Conservation (phyloP, 2,888 invertebrate genomes). For the Campoplex capitator region DNA sequence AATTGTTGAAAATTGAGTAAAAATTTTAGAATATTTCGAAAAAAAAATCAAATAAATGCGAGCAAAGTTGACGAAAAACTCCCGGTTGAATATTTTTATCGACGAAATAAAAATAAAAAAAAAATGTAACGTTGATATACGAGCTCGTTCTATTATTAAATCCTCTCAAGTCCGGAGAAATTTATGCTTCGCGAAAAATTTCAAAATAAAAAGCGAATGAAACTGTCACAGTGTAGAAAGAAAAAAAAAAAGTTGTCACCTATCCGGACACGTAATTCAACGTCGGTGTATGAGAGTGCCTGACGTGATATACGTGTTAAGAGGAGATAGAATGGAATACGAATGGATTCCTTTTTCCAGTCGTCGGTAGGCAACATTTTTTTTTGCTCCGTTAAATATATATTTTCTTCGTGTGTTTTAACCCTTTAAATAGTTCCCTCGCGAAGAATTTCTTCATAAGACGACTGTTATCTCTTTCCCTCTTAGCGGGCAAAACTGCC, state of each 20-base stretch:
- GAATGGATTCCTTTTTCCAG: slow-evolving; percentile 43
- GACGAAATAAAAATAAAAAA: background rate
- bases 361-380: background rate
- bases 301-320: slow-evolving; percentile 25
- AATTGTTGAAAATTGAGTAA: background rate
- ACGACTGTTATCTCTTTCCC: slow-evolving; percentile 18
- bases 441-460: slow-evolving; percentile 44
- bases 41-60: background rate
- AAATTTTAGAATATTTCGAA: background rate
- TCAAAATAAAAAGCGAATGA: slow-evolving; percentile 22
- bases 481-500: background rate
- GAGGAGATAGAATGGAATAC: slow-evolving; percentile 30
- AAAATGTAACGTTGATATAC: background rate
- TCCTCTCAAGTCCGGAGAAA: background rate
- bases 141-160: slow-evolving; percentile 1
- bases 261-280: slow-evolving; percentile 28
- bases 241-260: slow-evolving; percentile 7
- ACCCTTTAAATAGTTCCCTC: slow-evolving; percentile 40
- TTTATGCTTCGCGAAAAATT: slow-evolving; percentile 10
- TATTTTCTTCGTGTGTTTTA: slow-evolving; percentile 5
- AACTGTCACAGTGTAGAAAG: slow-evolving; percentile 16
- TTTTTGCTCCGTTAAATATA: background rate
- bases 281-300: background rate
- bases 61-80: background rate
- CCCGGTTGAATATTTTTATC: background rate